Evolutionary conservation across 35 echinoderm and acorn worm genomes (phyloP), one percentile per base, ranked within the genome.

Genomic region (Lytechinus pictus): DNA sequence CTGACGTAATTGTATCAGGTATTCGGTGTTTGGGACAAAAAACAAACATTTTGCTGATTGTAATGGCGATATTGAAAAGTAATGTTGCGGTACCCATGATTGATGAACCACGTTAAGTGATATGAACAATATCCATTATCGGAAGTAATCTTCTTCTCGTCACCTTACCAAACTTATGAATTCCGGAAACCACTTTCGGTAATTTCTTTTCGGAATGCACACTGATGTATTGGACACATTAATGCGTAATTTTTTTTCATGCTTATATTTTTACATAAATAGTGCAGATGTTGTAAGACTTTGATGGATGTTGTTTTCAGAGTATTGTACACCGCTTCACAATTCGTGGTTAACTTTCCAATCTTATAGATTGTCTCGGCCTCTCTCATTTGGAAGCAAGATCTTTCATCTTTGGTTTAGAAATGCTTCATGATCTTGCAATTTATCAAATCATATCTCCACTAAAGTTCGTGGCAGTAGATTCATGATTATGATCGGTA

Each of bases 41-140:
- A 79, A 16, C 66, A 79, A 79, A 79, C 21, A 19, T 24, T 79
- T 79, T 79, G 19, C 66, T 79, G 19, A 24, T 79, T 24, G n/a
- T 24, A 24, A 79, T 79, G 4, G 21, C 66, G 19, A 79, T 19
- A n/a, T 79, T 79, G n/a, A 79, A 79, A n/a, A 79, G 66, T 7
- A 24, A 79, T 79, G 66, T 79, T 7, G 66, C 66, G 19, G 19
- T 79, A 24, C n/a, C n/a, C 19, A 79, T 79, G 66, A 79, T 79
- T 24, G 66, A 79, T 79, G 66, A 79, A 79, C 4, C 16, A 79
- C n/a, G 16, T n/a, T 79, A 79, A 79, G 66, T 79, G 66, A 79
- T 79, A 79, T 79, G 66, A 79, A 79, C 66, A 79, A 79, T 79
- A 79, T 79, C 66, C 66, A 79, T 79, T 79, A 79, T 24, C 66